These are phyloP conservation scores for Papilio polyxenes DNA, from an alignment of 1,140 invertebrate species.

Conservation along the genomic window DNA sequence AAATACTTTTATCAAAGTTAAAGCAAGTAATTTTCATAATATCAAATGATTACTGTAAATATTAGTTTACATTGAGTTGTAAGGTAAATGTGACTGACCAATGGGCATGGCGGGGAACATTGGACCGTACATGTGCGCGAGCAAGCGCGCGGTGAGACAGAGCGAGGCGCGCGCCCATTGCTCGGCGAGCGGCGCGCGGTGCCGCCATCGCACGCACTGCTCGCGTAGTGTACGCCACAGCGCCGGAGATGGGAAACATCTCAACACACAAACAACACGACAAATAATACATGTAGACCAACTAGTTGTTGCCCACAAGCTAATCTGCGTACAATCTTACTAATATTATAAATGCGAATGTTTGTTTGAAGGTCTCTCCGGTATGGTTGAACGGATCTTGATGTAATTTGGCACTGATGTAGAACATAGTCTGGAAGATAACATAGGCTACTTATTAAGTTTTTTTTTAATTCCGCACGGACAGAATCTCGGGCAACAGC, in stretches of 20 bases:
- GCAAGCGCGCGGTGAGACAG: slow-evolving; percentile 90
- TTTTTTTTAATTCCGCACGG: too few relatives aligned
- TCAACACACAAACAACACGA: slow-evolving; percentile 48
- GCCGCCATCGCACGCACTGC: slow-evolving; percentile 95
- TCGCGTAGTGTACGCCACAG: slow-evolving; percentile 97
- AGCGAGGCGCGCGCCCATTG: slow-evolving; percentile 98
- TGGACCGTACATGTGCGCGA: slow-evolving; percentile 94
- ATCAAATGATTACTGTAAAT: background rate
- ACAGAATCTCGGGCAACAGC: too few relatives aligned
- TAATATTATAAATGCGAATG: too few relatives aligned
- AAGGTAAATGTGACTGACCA: slow-evolving; percentile 79
- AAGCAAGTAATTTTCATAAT: background rate
- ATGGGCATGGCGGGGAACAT: slow-evolving; percentile 92
- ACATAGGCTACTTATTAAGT: too few relatives aligned
- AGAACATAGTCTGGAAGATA: too few relatives aligned
- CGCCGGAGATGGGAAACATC: slow-evolving; percentile 93
- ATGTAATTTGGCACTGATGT: too few relatives aligned
- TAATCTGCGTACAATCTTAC: too few relatives aligned
- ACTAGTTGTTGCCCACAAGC: too few relatives aligned
- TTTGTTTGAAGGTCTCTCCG: too few relatives aligned
- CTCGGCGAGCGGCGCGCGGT: slow-evolving; percentile 94
- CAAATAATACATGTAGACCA: too few relatives aligned
- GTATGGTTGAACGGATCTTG: too few relatives aligned
- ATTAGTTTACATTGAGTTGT: background rate
- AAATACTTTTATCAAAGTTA: too few relatives aligned